These are phyloP conservation scores for Myotis vivesi DNA, from an alignment of 2,797 vertebrate species.

Conservation along the genomic window DNA sequence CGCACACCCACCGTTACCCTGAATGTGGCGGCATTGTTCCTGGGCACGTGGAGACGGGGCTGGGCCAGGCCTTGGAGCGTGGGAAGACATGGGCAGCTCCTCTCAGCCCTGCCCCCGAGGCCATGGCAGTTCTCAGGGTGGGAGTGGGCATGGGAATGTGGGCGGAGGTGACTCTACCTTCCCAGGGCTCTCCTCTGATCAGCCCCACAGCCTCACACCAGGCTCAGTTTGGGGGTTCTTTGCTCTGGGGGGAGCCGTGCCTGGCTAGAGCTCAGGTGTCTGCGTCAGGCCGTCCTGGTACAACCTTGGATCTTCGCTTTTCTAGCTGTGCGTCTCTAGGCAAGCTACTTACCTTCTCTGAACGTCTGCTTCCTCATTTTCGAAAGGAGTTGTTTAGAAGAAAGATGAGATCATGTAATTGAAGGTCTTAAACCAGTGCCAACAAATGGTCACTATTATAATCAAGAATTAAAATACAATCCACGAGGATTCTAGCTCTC, in stretches of 20 bases:
- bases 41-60: fast-evolving
- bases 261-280: not conserved
- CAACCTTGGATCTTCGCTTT: not conserved
- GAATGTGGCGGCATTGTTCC: not conserved
- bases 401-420: not conserved
- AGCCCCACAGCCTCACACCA: not conserved
- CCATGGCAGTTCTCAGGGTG: not conserved
- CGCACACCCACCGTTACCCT: not conserved
- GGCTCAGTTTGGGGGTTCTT: not conserved
- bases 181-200: not conserved
- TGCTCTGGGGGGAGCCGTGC: not conserved
- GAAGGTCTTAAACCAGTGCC: not conserved
- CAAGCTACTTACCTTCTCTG: not conserved
- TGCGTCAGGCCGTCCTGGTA: not conserved
- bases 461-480: not conserved
- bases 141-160: not conserved
- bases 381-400: not conserved
- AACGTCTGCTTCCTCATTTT: not conserved
- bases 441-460: not conserved
- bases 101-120: not conserved
- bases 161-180: not conserved
- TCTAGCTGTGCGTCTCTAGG: not conserved
- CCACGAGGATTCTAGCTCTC: not conserved
- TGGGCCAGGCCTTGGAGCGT: not conserved
- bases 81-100: not conserved